A percentile compares a stretch with the other conserved stretches of the same genome.
Evolutionary conservation across 2,888 invertebrate genomes (phyloP).

Genomic region (Cryptocheilus praepositus): DNA sequence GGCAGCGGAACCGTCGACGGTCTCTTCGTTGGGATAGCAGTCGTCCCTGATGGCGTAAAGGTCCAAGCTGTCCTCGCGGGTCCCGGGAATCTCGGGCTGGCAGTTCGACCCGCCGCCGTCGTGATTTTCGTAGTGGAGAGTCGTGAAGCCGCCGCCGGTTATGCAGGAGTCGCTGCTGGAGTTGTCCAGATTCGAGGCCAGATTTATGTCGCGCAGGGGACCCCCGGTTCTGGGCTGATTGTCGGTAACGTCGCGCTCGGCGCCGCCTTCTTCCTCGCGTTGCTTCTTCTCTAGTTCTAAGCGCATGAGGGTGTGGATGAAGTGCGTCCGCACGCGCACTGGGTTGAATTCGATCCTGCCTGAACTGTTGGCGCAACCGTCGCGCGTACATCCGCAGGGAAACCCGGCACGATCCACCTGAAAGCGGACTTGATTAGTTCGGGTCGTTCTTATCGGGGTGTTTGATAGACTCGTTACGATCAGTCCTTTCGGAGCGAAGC

Average conservation of each 20-base stretch:
- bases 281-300: constrained; percentile 91
- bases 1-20: constrained; percentile 71
- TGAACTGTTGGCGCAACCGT: constrained; percentile 93
- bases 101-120: constrained; percentile 70
- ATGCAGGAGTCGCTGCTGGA: constrained; percentile 77
- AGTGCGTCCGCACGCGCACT: constrained; percentile 95
- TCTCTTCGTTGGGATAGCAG: constrained; percentile 78
- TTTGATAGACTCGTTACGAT: too few relatives aligned
- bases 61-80: constrained; percentile 79
- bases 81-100: constrained; percentile 62
- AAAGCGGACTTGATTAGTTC: too few relatives aligned
- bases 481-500: too few relatives aligned
- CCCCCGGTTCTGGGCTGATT: constrained; percentile 65
- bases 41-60: constrained; percentile 80
- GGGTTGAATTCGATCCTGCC: constrained; percentile 98
- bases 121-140: constrained; percentile 80
- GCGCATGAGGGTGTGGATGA: constrained; percentile 97
- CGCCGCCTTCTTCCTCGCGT: constrained; percentile 77
- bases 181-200: constrained; percentile 56
- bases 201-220: constrained; percentile 59
- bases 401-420: constrained; percentile 95
- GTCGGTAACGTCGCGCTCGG: constrained; percentile 73
- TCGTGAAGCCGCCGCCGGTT: constrained; percentile 81
- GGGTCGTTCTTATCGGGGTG: too few relatives aligned
- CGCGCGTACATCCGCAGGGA: constrained; percentile 96